phyloP scores from a whole-genome alignment of 2,797 vertebrate genomes.

The Pipistrellus pipistrellus region DNA sequence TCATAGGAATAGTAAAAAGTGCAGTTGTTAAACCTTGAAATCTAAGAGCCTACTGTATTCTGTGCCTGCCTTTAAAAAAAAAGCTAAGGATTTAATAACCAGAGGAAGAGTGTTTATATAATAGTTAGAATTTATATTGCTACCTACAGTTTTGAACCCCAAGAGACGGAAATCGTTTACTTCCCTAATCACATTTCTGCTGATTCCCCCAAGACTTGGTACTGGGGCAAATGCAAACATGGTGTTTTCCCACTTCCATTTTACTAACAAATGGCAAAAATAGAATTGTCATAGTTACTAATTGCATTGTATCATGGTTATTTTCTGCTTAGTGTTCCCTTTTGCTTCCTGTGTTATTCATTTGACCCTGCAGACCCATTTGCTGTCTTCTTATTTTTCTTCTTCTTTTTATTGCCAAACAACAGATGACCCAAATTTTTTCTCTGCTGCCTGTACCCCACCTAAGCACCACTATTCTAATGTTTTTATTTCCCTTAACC shows the following conservation, averaged over 20 bases:
- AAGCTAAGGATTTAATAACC: not conserved
- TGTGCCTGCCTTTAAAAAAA: slow-evolving; percentile 8
- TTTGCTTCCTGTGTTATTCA: slow-evolving; percentile 40
- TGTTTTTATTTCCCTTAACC: not conserved
- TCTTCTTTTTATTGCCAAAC: slow-evolving; percentile 46
- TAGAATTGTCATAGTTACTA: slow-evolving; percentile 51
- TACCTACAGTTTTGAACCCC: slow-evolving; percentile 34
- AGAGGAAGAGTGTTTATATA: not conserved
- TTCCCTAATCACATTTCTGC: slow-evolving; percentile 57
- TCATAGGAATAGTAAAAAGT: not conserved
- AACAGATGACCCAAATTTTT: slow-evolving; percentile 44
- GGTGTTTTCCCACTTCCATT: slow-evolving; percentile 44
- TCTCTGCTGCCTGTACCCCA: not conserved
- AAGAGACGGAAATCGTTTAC: slow-evolving; percentile 49
- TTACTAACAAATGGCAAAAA: slow-evolving; percentile 49
- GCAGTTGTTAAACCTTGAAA: slow-evolving; percentile 8
- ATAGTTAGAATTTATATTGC: slow-evolving; percentile 43
- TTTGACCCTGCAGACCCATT: slow-evolving; percentile 50
- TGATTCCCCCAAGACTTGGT: slow-evolving; percentile 56
- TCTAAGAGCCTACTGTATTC: not conserved
- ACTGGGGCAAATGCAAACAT: slow-evolving; percentile 61
- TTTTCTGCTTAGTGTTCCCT: slow-evolving; percentile 49
- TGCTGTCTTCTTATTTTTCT: slow-evolving; percentile 40
- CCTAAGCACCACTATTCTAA: not conserved
- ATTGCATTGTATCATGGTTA: not conserved